These are phyloP conservation scores for Himantopus leucocephalus DNA, from an alignment of 2,113 vertebrate species.

Conservation along the genomic window DNA sequence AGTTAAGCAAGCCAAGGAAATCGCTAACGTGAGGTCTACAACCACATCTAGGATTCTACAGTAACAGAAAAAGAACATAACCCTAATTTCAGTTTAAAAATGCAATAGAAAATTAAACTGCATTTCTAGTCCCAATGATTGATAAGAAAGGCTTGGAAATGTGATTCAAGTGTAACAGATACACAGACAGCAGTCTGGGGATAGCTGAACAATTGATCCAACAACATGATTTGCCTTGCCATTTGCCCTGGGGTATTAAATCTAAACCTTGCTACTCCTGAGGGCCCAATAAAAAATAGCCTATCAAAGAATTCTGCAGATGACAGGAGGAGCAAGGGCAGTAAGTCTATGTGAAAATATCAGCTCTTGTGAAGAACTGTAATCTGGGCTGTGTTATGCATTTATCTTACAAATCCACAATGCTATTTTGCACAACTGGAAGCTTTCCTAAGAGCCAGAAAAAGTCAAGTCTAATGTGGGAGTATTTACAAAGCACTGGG, in stretches of 20 bases:
- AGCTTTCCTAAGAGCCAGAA: slow-evolving; percentile 17
- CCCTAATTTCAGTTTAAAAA: not conserved
- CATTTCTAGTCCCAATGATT: slow-evolving; percentile 35
- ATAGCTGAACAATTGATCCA: slow-evolving; percentile 53
- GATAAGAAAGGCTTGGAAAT: slow-evolving; percentile 44
- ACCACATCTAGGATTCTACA: not conserved
- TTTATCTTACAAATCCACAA: not conserved
- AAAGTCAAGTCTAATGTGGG: not conserved
- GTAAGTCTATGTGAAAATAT: not conserved
- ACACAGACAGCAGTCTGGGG: slow-evolving; percentile 25
- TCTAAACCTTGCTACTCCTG: slow-evolving; percentile 28
- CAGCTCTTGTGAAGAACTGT: not conserved
- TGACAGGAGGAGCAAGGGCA: not conserved
- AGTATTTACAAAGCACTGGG: not conserved
- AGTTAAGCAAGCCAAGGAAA: not conserved
- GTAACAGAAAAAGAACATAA: not conserved
- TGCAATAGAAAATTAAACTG: slow-evolving; percentile 9
- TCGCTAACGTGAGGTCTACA: not conserved
- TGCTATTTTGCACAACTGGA: not conserved
- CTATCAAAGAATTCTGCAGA: slow-evolving; percentile 24
- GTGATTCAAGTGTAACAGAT: slow-evolving; percentile 20
- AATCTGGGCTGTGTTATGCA: not conserved
- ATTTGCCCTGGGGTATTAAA: slow-evolving; percentile 38
- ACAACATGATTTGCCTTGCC: slow-evolving; percentile 46
- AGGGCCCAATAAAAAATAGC: slow-evolving; percentile 20